Base-by-base conservation (phyloP, 2,797 vertebrate genomes). In the Clarias pachynema region DNA sequence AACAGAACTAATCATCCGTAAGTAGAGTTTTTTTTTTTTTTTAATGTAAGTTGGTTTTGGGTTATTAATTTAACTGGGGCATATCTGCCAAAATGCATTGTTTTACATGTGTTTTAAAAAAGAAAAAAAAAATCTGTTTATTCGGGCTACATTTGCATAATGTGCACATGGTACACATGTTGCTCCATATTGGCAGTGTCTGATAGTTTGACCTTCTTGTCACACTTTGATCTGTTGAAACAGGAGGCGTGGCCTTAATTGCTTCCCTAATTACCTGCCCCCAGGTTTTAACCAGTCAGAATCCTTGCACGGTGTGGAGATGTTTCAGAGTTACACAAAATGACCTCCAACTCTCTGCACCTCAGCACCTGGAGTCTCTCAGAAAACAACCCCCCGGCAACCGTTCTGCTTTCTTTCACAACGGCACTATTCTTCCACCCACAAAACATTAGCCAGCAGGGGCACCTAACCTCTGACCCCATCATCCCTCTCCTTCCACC, bases 401-500 rank as follows among this genome's bases (percentile, higher is more conserved):
- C 53, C 79, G 26, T 84, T 79, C 70, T 81, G 73, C 89, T 90
- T 88, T 87, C 89, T 82, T 85, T 87, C 87, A 92, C 89, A 92
- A 88, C 74, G 70, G 79, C 63, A 87, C 91, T 86, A 91, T 93
- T 94, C 90, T 93, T 92, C 89, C 88, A 83, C 86, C 82, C 79
- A 87, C 91, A 89, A 90, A 91, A 92, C 91, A 89, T 82, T 65
- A 88, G 88, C 89, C 82, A 90, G 87, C 87, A 72, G 85, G 86
- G 83, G 84, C 16, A 73, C 2, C 73, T 89, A 89, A 94, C 92
- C 93, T 92, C 83, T 92, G 91, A 92, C 93, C 92, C 57, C 1
- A 70, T 83, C 90, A 88, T 81, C 88, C 82, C 84, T 88, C 88
- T 85, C 82, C 83, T 89, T 88, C 90, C 86, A 90, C 88, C 89